Percentiles rank a stretch among this genome's conserved stretches.
These are phyloP conservation scores for Alcedo atthis DNA, from an alignment of 2,797 vertebrate species.

Conservation along the genomic window DNA sequence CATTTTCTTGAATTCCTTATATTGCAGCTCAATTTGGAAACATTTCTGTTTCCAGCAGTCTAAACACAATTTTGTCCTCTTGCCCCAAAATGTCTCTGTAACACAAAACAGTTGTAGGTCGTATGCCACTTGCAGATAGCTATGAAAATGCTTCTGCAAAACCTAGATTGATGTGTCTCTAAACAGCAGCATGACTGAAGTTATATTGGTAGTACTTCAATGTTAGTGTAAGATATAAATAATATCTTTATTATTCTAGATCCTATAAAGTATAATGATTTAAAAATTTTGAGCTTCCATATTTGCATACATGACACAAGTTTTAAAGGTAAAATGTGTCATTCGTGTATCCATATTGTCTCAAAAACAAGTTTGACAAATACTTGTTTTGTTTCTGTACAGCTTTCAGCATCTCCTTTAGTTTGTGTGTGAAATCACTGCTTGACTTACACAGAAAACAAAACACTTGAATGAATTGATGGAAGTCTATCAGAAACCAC, in stretches of 20 bases:
- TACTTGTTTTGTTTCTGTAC: background rate
- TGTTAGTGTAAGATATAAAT: background rate
- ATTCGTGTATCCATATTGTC: background rate
- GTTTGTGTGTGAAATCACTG: background rate
- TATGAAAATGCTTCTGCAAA: background rate
- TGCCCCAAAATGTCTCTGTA: background rate
- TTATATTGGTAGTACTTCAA: background rate
- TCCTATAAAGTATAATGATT: background rate
- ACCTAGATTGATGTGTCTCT: background rate
- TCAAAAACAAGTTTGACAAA: background rate
- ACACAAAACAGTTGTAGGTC: background rate
- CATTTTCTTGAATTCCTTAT: background rate
- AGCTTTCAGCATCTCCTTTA: background rate
- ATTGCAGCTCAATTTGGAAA: background rate
- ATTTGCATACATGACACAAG: fast-evolving
- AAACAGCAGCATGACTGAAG: background rate
- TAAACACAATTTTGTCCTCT: background rate
- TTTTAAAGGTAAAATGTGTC: background rate
- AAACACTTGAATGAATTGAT: background rate
- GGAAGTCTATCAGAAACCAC: background rate
- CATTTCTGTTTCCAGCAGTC: background rate
- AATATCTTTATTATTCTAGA: background rate
- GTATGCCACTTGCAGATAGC: background rate
- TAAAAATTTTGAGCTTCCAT: background rate
- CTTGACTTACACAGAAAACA: background rate